These are phyloP conservation scores for Elephas maximus DNA, from an alignment of 2,113 vertebrate species.

Conservation along the genomic window DNA sequence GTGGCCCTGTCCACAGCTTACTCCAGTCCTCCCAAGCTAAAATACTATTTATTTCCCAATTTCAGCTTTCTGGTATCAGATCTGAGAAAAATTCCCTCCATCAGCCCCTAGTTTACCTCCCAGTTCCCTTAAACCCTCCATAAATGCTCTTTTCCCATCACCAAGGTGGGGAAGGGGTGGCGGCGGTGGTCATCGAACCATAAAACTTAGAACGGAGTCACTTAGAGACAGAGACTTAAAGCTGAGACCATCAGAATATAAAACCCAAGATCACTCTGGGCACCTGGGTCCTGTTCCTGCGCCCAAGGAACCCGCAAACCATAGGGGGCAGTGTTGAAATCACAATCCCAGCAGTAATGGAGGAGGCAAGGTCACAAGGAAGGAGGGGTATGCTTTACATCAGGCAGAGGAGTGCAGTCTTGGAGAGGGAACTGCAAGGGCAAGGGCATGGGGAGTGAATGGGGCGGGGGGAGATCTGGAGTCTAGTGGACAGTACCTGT, in stretches of 20 bases:
- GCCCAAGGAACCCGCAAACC: neutral
- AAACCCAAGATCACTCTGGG: neutral
- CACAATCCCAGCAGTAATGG: neutral
- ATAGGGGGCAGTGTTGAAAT: neutral
- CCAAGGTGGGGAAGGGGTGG: neutral
- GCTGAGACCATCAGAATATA: neutral
- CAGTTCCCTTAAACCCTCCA: neutral
- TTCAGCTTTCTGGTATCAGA: neutral
- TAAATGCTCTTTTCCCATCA: neutral
- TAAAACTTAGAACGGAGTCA: neutral
- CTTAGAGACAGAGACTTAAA: constrained; percentile 21
- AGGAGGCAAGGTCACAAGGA: neutral
- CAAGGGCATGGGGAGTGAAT: neutral
- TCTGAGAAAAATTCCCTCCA: neutral
- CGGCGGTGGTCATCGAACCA: neutral
- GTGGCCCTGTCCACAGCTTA: neutral
- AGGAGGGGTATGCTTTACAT: neutral
- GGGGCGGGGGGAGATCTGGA: neutral
- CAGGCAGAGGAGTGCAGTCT: neutral
- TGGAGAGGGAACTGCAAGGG: neutral
- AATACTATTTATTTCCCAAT: neutral
- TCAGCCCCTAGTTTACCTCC: neutral
- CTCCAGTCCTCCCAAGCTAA: neutral
- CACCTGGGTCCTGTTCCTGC: neutral
- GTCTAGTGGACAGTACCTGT: neutral